Conservation (phyloP, 2,797 vertebrate genomes). For the Nyctibius grandis region DNA sequence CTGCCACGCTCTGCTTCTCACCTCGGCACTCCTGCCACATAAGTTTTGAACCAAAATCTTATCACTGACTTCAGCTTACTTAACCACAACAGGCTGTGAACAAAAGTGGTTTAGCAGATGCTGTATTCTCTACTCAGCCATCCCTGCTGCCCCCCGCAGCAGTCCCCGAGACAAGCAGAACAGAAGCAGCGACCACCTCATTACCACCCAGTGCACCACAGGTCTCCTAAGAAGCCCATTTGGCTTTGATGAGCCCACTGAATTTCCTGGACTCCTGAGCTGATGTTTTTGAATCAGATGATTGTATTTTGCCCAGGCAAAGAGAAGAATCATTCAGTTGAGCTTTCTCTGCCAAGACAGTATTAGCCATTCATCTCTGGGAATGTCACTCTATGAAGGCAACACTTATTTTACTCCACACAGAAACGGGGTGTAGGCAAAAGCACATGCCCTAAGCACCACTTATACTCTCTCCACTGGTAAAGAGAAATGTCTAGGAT, state of each 20-base stretch:
- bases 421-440: neutral
- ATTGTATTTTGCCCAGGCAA: neutral
- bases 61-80: neutral
- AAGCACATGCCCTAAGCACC: neutral
- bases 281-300: neutral
- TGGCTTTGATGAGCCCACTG: neutral
- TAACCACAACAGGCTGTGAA: neutral
- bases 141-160: neutral
- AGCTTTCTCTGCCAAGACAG: neutral
- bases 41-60: neutral
- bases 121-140: neutral
- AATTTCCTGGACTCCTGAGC: neutral
- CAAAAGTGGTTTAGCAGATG: neutral
- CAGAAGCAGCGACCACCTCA: neutral
- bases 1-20: neutral
- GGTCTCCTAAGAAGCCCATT: neutral
- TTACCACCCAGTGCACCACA: neutral
- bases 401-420: neutral
- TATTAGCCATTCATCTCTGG: neutral
- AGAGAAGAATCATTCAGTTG: neutral
- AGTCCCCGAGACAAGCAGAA: neutral
- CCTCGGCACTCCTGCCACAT: neutral
- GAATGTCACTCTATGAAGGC: neutral
- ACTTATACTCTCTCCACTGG: neutral
- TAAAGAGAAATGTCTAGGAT: neutral